Percentiles rank a stretch among this genome's conserved stretches.
Evolutionary conservation across 2,797 vertebrate genomes (phyloP).

Genomic region (Mallotus villosus): DNA sequence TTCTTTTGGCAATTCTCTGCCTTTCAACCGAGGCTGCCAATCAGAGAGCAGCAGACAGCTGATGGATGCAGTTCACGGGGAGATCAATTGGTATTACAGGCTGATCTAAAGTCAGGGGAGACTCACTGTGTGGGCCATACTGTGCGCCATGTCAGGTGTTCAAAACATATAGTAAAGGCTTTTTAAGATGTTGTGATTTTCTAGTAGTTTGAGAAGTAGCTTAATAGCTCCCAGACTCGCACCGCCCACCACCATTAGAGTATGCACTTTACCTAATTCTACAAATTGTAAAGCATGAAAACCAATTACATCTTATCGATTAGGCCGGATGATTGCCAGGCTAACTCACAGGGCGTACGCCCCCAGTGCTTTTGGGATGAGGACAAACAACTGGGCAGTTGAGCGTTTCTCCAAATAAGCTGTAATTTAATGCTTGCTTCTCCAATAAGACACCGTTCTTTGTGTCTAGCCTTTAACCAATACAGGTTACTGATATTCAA

Average conservation of each 20-base stretch:
- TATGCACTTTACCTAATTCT: constrained; percentile 33
- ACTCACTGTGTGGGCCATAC: too few relatives aligned
- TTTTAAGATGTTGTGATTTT: constrained; percentile 18
- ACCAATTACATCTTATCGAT: constrained; percentile 49
- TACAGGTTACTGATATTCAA: not conserved
- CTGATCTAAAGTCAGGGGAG: not conserved
- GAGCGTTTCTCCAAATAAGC: not conserved
- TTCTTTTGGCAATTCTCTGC: too few relatives aligned
- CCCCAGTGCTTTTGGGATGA: constrained; percentile 15
- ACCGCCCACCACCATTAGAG: constrained; percentile 6
- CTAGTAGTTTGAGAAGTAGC: constrained; percentile 12
- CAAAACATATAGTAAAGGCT: constrained; percentile 17
- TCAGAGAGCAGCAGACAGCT: not conserved
- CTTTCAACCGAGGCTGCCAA: not conserved
- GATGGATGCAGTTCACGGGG: not conserved
- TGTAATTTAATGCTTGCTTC: not conserved
- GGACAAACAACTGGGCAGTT: not conserved
- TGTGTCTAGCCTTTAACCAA: not conserved
- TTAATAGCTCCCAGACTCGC: constrained; percentile 11
- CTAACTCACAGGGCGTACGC: not conserved
- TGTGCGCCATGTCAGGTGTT: too few relatives aligned
- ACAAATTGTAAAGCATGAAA: constrained; percentile 30
- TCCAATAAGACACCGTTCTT: not conserved
- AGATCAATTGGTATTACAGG: not conserved
- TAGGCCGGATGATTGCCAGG: not conserved